These are phyloP conservation scores for Labia minor DNA, from an alignment of 2,888 invertebrate genomes.

Conservation along the genomic window DNA sequence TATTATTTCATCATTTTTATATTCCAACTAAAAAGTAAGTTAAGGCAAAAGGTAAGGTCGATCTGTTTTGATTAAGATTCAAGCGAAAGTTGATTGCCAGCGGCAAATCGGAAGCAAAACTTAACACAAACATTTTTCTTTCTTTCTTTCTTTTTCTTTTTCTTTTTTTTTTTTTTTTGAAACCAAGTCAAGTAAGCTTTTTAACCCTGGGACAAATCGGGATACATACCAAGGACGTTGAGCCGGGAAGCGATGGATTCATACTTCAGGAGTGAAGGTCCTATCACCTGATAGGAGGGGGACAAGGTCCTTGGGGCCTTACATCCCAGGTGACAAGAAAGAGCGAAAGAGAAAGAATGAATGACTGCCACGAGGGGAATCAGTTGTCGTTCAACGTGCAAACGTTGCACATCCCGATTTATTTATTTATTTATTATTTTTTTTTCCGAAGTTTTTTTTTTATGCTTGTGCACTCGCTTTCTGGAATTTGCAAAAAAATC, in stretches of 20 bases:
- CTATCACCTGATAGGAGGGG: neutral
- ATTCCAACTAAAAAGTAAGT: no score
- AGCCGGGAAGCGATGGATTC: conserved; percentile 2
- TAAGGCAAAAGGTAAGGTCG: neutral
- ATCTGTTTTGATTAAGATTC: neutral
- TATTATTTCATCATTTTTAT: no score
- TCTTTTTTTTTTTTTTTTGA: neutral
- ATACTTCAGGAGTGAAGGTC: neutral
- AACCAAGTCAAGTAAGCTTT: neutral
- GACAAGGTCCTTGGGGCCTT: neutral
- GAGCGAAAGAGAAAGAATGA: neutral
- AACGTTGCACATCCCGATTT: conserved; percentile 13
- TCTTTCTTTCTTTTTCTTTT: no score
- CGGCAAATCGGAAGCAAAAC: neutral
- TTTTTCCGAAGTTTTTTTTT: no score
- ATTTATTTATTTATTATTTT: no score
- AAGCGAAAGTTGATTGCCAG: neutral
- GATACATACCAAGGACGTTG: neutral
- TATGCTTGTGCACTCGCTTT: no score
- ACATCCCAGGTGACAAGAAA: neutral
- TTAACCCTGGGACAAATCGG: no score
- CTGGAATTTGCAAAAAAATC: no score
- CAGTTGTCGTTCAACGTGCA: conserved; percentile 3
- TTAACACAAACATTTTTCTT: neutral
- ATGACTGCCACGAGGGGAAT: neutral